Percentiles rank a stretch among this genome's conserved stretches.
Evolutionary conservation across 2,888 invertebrate species (phyloP).

Genomic region (Cheilosia vulpina): DNA sequence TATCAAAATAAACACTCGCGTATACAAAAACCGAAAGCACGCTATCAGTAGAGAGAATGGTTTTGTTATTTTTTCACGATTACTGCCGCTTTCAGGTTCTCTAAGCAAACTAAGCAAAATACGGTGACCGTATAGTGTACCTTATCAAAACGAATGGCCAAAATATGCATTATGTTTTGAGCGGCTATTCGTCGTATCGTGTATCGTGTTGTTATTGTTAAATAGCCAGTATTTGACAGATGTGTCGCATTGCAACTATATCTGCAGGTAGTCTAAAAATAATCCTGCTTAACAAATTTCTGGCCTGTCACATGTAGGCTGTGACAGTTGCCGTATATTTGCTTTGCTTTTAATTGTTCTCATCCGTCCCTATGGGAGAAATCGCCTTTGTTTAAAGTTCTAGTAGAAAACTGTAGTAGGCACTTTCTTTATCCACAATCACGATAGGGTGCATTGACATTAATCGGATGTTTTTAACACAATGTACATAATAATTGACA

Average conservation of each 20-base stretch:
- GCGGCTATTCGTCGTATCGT: neutral
- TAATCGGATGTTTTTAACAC: neutral
- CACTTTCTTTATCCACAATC: neutral
- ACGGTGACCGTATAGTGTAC: neutral
- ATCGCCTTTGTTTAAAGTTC: neutral
- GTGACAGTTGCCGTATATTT: neutral
- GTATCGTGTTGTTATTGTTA: too few relatives aligned
- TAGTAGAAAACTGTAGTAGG: neutral
- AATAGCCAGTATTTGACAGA: neutral
- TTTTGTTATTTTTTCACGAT: neutral
- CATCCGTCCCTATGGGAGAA: constrained; percentile 10
- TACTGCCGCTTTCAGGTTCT: neutral
- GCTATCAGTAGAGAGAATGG: neutral
- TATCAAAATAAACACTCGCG: too few relatives aligned
- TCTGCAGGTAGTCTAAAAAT: constrained; percentile 6
- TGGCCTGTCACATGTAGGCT: neutral
- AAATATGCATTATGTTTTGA: constrained; percentile 6
- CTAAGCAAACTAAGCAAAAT: constrained; percentile 13
- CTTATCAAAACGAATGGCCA: neutral
- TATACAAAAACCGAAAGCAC: neutral
- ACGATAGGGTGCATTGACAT: constrained; percentile 12
- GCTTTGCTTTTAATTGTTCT: constrained; percentile 31
- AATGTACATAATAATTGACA: neutral
- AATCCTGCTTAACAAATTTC: neutral
- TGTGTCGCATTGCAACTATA: constrained; percentile 36